A percentile compares a stretch with the other conserved stretches of the same genome.
Conservation (phyloP, 2,888 invertebrate species). For the Watsonalla cultraria region DNA sequence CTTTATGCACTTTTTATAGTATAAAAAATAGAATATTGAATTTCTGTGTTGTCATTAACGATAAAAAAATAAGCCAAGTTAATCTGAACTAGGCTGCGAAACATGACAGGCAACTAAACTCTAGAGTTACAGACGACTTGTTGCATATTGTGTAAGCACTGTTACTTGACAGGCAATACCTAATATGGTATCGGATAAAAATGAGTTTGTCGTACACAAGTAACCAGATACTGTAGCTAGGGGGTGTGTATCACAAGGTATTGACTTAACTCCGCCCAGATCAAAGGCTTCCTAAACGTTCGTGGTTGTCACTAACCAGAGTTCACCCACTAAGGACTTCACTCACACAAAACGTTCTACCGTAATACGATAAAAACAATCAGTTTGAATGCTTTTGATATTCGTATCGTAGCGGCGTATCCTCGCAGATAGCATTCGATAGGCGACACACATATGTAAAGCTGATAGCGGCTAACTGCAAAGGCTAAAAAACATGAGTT, state of each 20-base stretch:
- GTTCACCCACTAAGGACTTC: too few relatives aligned
- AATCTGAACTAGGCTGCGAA: background rate
- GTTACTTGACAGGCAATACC: background rate
- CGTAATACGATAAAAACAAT: conserved; percentile 12
- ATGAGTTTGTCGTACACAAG: background rate
- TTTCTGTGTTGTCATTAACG: too few relatives aligned
- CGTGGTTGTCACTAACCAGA: too few relatives aligned
- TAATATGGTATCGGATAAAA: background rate
- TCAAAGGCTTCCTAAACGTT: too few relatives aligned
- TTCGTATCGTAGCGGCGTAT: conserved; percentile 37
- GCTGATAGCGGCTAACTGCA: conserved; percentile 68
- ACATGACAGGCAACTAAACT: background rate
- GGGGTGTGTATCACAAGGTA: background rate
- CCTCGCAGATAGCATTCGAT: conserved; percentile 49
- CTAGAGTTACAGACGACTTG: background rate
- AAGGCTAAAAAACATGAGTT: conserved; percentile 70
- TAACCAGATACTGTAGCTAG: background rate
- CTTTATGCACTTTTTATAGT: too few relatives aligned
- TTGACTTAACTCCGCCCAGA: background rate
- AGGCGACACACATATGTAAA: conserved; percentile 54
- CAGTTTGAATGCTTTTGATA: conserved; percentile 25
- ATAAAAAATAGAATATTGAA: too few relatives aligned
- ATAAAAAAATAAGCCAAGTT: too few relatives aligned
- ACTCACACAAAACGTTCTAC: background rate
- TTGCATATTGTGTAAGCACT: background rate